Evolutionary conservation across 2,113 vertebrate species (phyloP), one percentile per base, ranked within the genome.

Genomic region (Xenus cinereus): DNA sequence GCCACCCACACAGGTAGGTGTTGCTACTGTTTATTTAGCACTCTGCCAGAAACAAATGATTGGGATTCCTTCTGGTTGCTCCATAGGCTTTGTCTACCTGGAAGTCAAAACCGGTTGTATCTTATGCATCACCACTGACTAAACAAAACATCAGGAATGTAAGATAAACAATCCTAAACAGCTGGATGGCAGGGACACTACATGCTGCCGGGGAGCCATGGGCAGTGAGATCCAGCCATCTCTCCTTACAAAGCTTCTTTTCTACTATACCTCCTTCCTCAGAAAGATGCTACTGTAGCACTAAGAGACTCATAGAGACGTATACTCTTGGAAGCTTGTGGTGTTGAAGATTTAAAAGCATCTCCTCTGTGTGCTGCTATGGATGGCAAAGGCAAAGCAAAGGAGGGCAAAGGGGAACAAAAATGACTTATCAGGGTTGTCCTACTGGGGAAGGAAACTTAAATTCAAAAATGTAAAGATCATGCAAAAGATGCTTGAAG

Each of bases 21-120:
- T 96, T 97, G 94, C 87, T 97, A 57, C 87, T 97, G 76, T 97
- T 97, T 97, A 96, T 95, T 97, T 96, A 98, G 89, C 84, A 78
- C 69, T 91, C 76, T 93, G 96, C 93, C 96, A 95, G 93, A 73
- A 95, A 69, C n/a, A 69, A 88, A 67, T 94, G 67, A 68, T 97
- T 97, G 67, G 81, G 87, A 97, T 97, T 97, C 94, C 75, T 95
- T 73, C 75, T 48, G 35, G 57, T 97, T 97, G 95, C 96, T 95
- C 89, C 93, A 97, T 30, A 60, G 48, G 18, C 75, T 76, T 89
- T 82, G 89, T 73, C 75, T 90, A 78, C 80, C 89, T 96, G 91
- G 92, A 96, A 97, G 93, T 87, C 83, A 95, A 87, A 87, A 85
- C 71, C 72, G 89, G 26, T 91, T 84, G 56, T 93, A 94, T 75